Evolutionary conservation across 1,140 invertebrate species (phyloP).

Genomic region (Manduca sexta): DNA sequence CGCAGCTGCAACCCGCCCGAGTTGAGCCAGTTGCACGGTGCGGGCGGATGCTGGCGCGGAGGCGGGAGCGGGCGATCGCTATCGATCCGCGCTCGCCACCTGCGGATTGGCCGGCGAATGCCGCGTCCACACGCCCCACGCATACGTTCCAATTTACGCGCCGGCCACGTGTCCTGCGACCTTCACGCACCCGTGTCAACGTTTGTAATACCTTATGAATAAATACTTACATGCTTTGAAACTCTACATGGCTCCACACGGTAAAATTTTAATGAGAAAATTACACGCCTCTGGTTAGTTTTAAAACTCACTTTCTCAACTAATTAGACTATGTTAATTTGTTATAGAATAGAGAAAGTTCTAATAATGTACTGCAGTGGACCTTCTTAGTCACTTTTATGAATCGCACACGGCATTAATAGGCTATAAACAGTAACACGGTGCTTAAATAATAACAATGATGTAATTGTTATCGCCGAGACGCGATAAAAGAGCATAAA

Average conservation of each 20-base stretch:
- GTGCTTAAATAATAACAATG: no score
- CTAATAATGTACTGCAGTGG: no score
- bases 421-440: no score
- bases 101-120: slow-evolving; percentile 10
- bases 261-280: no score
- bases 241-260: no score
- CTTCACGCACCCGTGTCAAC: slow-evolving; percentile 20
- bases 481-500: slow-evolving; percentile 13
- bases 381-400: no score
- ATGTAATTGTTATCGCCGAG: background rate
- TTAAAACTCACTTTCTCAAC: no score
- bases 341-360: no score
- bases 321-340: no score
- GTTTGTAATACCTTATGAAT: background rate
- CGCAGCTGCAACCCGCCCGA: slow-evolving; percentile 5
- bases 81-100: slow-evolving; percentile 26
- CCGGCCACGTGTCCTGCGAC: slow-evolving; percentile 26
- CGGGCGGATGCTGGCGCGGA: slow-evolving; percentile 17
- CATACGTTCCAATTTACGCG: slow-evolving; percentile 23
- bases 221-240: no score
- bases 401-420: no score
- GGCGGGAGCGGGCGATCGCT: slow-evolving; percentile 17
- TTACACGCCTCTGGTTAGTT: no score
- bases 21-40: slow-evolving; percentile 7
- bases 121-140: slow-evolving; percentile 13